phyloP scores from a whole-genome alignment of 2,797 vertebrate genomes.

The Myiothlypis coronata region DNA sequence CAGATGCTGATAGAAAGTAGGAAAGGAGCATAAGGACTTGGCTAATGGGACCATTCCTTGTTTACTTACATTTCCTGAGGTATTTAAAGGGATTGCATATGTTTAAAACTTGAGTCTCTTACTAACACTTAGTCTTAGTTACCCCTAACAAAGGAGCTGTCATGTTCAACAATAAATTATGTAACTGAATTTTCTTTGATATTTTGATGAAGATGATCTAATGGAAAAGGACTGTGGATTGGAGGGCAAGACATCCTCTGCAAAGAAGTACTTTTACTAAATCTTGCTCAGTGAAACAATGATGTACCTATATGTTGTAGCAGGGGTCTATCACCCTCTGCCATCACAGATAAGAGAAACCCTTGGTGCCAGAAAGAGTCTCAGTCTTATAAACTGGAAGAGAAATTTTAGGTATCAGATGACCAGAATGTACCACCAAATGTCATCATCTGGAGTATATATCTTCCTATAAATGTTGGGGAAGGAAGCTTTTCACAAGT shows the following conservation, averaged over 20 bases:
- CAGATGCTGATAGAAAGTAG: not conserved
- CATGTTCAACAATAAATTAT: not conserved
- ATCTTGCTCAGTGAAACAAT: not conserved
- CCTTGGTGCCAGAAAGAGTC: not conserved
- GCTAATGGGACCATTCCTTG: not conserved
- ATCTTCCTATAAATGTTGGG: not conserved
- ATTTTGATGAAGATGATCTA: not conserved
- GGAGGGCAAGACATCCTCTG: not conserved
- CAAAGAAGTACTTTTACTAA: not conserved
- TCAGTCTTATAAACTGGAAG: not conserved
- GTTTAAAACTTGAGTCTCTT: not conserved
- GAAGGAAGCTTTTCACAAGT: not conserved
- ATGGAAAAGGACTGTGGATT: not conserved
- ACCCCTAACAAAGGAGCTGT: not conserved
- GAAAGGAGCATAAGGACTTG: not conserved
- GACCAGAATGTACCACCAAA: not conserved
- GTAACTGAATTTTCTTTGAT: not conserved
- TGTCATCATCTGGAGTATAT: rapidly evolving
- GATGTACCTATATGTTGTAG: not conserved
- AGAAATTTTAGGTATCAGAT: not conserved
- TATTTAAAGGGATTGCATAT: not conserved
- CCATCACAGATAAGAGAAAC: not conserved
- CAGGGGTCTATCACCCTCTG: not conserved
- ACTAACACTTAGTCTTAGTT: not conserved
- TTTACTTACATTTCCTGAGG: not conserved